Evolutionary conservation across 2,113 vertebrate species (phyloP), one percentile per base, ranked within the genome.

Genomic region (Bombycilla garrulus): DNA sequence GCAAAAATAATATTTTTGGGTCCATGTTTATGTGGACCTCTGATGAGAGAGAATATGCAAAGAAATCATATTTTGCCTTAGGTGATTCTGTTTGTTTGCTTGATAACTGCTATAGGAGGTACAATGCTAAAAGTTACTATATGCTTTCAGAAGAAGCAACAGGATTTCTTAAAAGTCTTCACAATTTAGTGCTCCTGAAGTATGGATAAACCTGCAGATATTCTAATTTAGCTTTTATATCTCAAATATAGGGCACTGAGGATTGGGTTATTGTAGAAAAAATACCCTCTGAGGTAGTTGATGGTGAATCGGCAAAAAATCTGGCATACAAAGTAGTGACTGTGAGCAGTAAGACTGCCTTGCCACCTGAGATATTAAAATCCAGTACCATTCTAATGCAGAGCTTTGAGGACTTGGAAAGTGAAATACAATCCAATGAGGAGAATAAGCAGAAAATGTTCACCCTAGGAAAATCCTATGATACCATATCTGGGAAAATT

Each of bases 181-280:
- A 81, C 96, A 81, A 82, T 96, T 94, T 96, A 94, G 91, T 92
- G 66, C 64, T 96, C 95, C 91, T 96, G 81, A 96, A 95, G 91
- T 72, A 92, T 20, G 84, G 51, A 70, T 92, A 91, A 95, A 69
- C 77, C 78, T 94, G 73, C 48, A 91, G 95, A 57, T 93, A 96
- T 97, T 97, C 98, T 99, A 98, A 99, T 98, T 94, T 98, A 98
- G 98, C 96, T 98, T 98, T 99, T 98, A 98, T 99, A 98, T 98
- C 97, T 98, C 96, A 97, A 97, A 98, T 98, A 98, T 98, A 99
- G 98, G 98, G 98, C 98, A 95, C 98, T 98, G 98, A 98, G 97
- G 97, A 98, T 97, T 98, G 98, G 97, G 98, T 98, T 98, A 98
- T 98, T 98, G 96, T 98, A 98, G 99, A 99, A 95, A 98, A 96